Base-by-base conservation (phyloP, 2,797 vertebrate genomes). In the Miichthys miiuy region DNA sequence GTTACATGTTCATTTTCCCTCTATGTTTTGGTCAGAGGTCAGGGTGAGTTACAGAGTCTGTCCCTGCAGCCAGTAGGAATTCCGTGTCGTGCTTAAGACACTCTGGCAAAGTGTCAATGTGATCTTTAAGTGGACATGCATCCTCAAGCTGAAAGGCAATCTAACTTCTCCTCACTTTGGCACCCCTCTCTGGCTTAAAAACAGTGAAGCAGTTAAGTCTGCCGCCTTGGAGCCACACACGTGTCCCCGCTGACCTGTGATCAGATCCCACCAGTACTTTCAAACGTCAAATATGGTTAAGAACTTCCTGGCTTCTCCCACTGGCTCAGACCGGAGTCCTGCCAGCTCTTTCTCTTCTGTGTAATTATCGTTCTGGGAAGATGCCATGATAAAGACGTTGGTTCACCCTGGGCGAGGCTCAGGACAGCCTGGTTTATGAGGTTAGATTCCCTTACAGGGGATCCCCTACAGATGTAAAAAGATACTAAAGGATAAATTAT, bases 331-430 rank as follows among this genome's bases (percentile, higher is more conserved):
- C 54, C 42, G 20, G 71, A 83, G 62, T 78, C 66, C 66, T 78
- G 65, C 63, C 54, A 79, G 68, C 64, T 58, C 60, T 71, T 63
- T 79, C 52, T 80, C 63, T 61, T 72, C 70, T 81, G 68, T 86
- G 55, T 82, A 87, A 87, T 81, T 83, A 86, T 41, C 17, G 3
- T 64, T 83, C 48, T 78, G 66, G 69, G 55, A 78, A 80, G 72
- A 86, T 82, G 74, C 51, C 69, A 72, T 42, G 68, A 88, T 83
- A 83, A 86, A 87, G 72, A 77, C 1, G 14, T 63, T 58, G 77
- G 61, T 79, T 91, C 67, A 58, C 30, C 69, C 34, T 75, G 72
- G 75, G 72, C 11, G 55, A 81, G 76, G 72, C 69, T 68, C 70
- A 54, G 74, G 72, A 68, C 76, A 50, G 57, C 25, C 47, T 71